Percentiles rank a stretch among this genome's conserved stretches.
These are phyloP conservation scores for Danio albolineatus DNA, from an alignment of 2,797 vertebrate species.

Conservation along the genomic window DNA sequence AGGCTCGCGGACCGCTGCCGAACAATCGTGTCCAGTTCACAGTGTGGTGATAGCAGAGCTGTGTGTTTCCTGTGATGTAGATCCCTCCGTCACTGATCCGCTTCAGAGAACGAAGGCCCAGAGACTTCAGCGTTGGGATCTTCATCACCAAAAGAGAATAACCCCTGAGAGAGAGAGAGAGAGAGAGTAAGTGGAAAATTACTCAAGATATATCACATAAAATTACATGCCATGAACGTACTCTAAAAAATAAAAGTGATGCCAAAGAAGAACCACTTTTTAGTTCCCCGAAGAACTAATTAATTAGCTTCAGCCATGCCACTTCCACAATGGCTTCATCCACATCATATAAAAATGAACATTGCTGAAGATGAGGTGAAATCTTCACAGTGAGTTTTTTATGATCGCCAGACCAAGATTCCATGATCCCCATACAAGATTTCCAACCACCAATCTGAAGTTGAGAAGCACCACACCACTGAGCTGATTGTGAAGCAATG, in stretches of 20 bases:
- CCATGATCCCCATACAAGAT: not conserved
- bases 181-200: not conserved
- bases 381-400: not conserved
- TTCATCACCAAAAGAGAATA: constrained; percentile 91
- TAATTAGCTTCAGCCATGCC: not conserved
- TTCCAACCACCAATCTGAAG: constrained; percentile 18
- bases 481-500: not conserved
- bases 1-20: constrained; percentile 57
- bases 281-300: too few species aligned
- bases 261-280: too few species aligned
- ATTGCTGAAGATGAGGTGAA: not conserved
- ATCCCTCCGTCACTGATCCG: constrained; percentile 87
- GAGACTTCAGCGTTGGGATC: constrained; percentile 84
- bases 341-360: not conserved
- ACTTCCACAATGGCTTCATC: not conserved
- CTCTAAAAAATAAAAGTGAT: too few species aligned
- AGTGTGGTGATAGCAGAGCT: constrained; percentile 88
- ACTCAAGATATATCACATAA: too few species aligned
- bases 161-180: constrained; percentile 73
- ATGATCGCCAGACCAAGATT: not conserved
- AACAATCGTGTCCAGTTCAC: constrained; percentile 88
- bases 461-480: constrained; percentile 33
- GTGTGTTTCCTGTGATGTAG: constrained; percentile 89
- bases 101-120: constrained; percentile 88
- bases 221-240: not conserved